Evolutionary conservation across 2,888 invertebrate species (phyloP).

Genomic region (Cephus sareptanus): DNA sequence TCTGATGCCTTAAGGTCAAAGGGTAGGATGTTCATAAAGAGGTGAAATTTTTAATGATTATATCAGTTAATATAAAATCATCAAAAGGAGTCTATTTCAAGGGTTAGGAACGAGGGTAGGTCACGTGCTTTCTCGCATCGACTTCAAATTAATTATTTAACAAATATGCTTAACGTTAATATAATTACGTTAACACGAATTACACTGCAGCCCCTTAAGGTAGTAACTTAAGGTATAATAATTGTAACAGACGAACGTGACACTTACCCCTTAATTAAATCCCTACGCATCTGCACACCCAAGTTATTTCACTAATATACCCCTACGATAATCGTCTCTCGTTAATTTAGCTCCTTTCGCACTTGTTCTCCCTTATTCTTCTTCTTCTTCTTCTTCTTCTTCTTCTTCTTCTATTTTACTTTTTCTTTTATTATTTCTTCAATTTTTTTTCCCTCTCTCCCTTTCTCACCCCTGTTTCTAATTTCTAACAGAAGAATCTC

Average conservation of each 20-base stretch:
- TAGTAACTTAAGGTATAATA: not conserved
- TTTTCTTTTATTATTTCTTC: not conserved
- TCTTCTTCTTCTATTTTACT: not conserved
- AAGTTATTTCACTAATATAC: constrained; percentile 16
- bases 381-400: not conserved
- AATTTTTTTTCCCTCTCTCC: not conserved
- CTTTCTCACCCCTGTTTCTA: not conserved
- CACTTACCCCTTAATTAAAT: constrained; percentile 35
- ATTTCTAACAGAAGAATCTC: not conserved
- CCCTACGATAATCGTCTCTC: constrained; percentile 27
- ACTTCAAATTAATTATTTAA: not conserved
- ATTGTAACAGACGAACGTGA: constrained; percentile 7
- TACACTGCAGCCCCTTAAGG: not conserved
- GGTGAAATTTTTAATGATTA: not conserved
- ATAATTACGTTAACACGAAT: not conserved
- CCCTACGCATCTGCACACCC: constrained; percentile 27
- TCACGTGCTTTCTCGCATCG: not conserved
- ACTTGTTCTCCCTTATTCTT: constrained; percentile 3
- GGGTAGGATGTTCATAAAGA: not conserved
- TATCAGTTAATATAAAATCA: not conserved
- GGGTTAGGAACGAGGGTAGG: not conserved
- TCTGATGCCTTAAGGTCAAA: not conserved
- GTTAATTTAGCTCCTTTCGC: constrained; percentile 13
- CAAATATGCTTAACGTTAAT: not conserved
- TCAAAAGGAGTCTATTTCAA: not conserved